A percentile compares a stretch with the other conserved stretches of the same genome.
Conservation (phyloP, 2,797 vertebrate species). For the Sebastes wilsoni region DNA sequence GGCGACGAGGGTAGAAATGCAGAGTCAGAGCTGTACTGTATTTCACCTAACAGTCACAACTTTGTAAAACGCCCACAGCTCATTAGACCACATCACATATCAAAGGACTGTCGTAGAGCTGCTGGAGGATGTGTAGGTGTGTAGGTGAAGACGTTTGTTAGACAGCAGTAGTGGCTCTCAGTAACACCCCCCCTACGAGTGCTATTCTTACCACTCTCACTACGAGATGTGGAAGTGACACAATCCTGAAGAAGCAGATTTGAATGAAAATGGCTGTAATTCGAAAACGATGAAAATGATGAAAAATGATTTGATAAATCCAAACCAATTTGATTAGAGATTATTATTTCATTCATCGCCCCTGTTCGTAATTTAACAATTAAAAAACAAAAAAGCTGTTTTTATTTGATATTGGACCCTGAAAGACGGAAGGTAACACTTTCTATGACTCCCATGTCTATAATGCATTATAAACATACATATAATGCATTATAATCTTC, state of each 20-base stretch:
- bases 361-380: background rate
- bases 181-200: slow-evolving; percentile 32
- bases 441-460: background rate
- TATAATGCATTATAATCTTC: background rate
- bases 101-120: background rate
- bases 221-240: slow-evolving; percentile 14
- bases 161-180: slow-evolving; percentile 16
- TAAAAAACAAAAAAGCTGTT: background rate
- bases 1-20: background rate
- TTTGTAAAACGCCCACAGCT: slow-evolving; percentile 7
- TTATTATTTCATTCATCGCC: background rate
- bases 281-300: background rate
- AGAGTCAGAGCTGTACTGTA: background rate
- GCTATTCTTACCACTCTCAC: slow-evolving; percentile 29
- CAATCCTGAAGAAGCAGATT: background rate
- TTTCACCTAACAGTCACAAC: background rate
- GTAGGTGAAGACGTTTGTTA: slow-evolving; percentile 19
- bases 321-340: background rate
- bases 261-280: no score
- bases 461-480: background rate
- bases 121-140: slow-evolving; percentile 8
- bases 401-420: no score
- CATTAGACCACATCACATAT: slow-evolving; percentile 1
- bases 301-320: background rate
- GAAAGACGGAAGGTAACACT: background rate